Conservation (phyloP, 1,140 invertebrate species). For the Zaprionus gabonicus region DNA sequence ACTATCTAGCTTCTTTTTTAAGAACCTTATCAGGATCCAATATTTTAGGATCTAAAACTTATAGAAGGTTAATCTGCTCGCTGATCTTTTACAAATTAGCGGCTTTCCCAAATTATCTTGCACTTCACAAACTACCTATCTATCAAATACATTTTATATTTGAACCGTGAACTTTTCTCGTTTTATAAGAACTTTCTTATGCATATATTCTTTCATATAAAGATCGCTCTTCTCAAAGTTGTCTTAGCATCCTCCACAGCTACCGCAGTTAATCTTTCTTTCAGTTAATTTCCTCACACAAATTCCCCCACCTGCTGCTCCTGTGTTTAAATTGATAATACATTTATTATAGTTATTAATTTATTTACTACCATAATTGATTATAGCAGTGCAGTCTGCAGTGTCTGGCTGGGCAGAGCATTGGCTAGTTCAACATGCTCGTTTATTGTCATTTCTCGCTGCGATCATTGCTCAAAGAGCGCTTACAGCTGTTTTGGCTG, state of each 20-base stretch:
- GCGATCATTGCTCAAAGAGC: conserved; percentile 9
- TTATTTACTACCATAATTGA: neutral
- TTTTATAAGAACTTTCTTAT: too few relatives aligned
- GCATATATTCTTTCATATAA: too few relatives aligned
- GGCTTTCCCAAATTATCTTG: too few relatives aligned
- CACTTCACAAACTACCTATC: too few relatives aligned
- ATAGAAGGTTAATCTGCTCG: too few relatives aligned
- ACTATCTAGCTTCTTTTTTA: too few relatives aligned
- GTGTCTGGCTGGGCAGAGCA: neutral
- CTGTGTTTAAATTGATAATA: neutral
- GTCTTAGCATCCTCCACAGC: neutral
- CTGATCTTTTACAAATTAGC: too few relatives aligned
- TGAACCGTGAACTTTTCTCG: too few relatives aligned
- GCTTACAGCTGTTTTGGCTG: conserved; percentile 41
- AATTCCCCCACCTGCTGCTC: neutral
- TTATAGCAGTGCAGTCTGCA: neutral
- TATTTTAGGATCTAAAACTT: too few relatives aligned
- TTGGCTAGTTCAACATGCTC: conserved; percentile 14
- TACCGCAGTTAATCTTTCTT: neutral
- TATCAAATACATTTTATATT: too few relatives aligned
- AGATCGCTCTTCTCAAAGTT: neutral
- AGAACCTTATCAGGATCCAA: too few relatives aligned
- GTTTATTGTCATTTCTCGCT: conserved; percentile 7
- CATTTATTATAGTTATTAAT: conserved; percentile 9
- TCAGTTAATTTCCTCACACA: neutral